Evolutionary conservation across 2,113 vertebrate genomes (phyloP), one percentile per base, ranked within the genome.

Genomic region (Sebastes fasciatus): DNA sequence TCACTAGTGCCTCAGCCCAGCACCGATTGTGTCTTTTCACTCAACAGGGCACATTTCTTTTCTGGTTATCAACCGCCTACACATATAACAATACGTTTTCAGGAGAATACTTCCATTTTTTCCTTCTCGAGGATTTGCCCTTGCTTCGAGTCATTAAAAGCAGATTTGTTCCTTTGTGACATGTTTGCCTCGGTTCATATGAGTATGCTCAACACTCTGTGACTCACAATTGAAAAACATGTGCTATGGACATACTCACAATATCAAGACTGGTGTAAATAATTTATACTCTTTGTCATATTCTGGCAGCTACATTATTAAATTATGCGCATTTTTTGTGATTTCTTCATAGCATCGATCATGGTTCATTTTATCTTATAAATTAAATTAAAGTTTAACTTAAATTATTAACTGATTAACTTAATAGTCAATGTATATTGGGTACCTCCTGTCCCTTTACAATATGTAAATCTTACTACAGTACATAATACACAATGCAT

Each of bases 121-220:
- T 85, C 16, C n/a, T 70, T 46, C 63, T 26, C 61, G 58, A 71
- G 48, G 75, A 75, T 82, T 85, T 73, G 49, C 71, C 65, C 58
- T 6, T 34, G 16, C 17, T 79, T 62, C 81, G 65, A 87, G 71
- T 76, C 61, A 61, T 83, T 88, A 74, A 86, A 86, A 70, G 61
- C 49, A 40, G 60, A 86, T 83, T 83, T 87, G 54, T 70, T 85
- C 58, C 45, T 79, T 90, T 87, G 61, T 80, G 74, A 73, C 64
- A 77, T 70, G 40, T 84, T 83, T 57, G 72, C 23, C 52, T 81
- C 58, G 43, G 57, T 86, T 90, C 49, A 48, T 54, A 46, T 34
- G 14, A 66, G 60, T 70, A 54, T 71, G 61, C 40, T 66, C 48
- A 72, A 80, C 40, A 58, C 45, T 79, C 55, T 65, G 61, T 86